phyloP scores from a whole-genome alignment of 2,797 vertebrate species.

The Enteromius unitaeniatus region DNA sequence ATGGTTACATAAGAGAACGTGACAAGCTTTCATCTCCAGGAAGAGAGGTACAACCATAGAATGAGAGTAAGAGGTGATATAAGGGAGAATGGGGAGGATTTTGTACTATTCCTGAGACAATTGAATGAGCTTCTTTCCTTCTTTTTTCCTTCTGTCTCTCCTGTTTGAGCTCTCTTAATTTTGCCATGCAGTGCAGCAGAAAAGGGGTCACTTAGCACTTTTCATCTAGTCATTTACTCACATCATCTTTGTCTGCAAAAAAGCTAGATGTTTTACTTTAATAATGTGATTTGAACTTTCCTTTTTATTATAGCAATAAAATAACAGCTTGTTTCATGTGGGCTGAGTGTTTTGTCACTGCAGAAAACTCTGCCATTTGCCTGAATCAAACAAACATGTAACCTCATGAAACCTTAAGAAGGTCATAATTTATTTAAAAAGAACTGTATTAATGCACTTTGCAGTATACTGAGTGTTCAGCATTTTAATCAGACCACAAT shows the following conservation, averaged over 20 bases:
- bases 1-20: constrained; percentile 68
- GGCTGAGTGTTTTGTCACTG: background rate
- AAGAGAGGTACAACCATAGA: constrained; percentile 57
- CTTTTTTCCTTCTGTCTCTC: constrained; percentile 16
- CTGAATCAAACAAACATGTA: background rate
- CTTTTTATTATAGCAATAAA: background rate
- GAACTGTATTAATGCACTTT: background rate
- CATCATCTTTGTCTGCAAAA: constrained; percentile 2
- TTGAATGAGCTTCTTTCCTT: constrained; percentile 43
- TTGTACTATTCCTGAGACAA: constrained; percentile 57
- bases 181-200: constrained; percentile 8
- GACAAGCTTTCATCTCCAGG: constrained; percentile 67
- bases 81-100: constrained; percentile 50
- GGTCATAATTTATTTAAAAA: background rate
- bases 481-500: constrained; percentile 12
- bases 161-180: background rate
- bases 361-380: constrained; percentile 16
- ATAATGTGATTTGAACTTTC: background rate
- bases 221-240: constrained; percentile 1
- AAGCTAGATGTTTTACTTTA: background rate
- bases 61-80: constrained; percentile 52
- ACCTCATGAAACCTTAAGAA: background rate
- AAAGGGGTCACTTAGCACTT: constrained; percentile 24
- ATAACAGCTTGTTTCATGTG: background rate
- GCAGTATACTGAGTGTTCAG: background rate